Evolutionary conservation across 1,140 invertebrate genomes (phyloP), one percentile per base, ranked within the genome.

Genomic region (Euschistus heros): DNA sequence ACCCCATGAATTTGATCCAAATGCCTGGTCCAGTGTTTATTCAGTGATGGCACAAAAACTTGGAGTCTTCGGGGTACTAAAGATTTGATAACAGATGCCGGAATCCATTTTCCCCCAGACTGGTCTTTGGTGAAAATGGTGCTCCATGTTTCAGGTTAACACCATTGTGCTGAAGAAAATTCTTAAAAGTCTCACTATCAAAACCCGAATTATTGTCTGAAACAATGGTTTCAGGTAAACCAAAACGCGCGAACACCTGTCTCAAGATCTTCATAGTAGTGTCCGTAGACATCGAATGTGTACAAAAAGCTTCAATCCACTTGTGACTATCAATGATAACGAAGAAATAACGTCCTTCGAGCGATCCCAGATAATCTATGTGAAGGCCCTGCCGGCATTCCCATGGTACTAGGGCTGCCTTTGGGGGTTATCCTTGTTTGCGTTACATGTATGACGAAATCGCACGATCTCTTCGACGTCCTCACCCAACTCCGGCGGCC

Each of bases 391-490:
- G n/a, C n/a, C n/a, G n/a, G n/a, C n/a, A n/a, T n/a, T n/a, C n/a
- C n/a, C n/a, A n/a, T n/a, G n/a, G n/a, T n/a, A n/a, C n/a, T n/a
- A n/a, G n/a, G n/a, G n/a, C n/a, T n/a, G n/a, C n/a, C n/a, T n/a
- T n/a, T n/a, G n/a, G n/a, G n/a, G n/a, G n/a, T n/a, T n/a, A n/a
- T n/a, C n/a, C n/a, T n/a, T n/a, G n/a, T n/a, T n/a, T n/a, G n/a
- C n/a, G n/a, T n/a, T n/a, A n/a, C n/a, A n/a, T n/a, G n/a, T n/a
- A n/a, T n/a, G n/a, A n/a, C n/a, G n/a, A n/a, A n/a, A n/a, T n/a
- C n/a, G 76, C 5, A 77, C 72, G 20, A 71, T 67, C n/a, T 68
- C 71, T 42, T 70, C 62, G 18, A 78, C 74, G 2, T 74, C 70
- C 4, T 52, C 22, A 66, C 77, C 72, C 0, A 77, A 70, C 10